Base-by-base conservation (phyloP, 2,113 vertebrate genomes). In the Cervus canadensis region DNA sequence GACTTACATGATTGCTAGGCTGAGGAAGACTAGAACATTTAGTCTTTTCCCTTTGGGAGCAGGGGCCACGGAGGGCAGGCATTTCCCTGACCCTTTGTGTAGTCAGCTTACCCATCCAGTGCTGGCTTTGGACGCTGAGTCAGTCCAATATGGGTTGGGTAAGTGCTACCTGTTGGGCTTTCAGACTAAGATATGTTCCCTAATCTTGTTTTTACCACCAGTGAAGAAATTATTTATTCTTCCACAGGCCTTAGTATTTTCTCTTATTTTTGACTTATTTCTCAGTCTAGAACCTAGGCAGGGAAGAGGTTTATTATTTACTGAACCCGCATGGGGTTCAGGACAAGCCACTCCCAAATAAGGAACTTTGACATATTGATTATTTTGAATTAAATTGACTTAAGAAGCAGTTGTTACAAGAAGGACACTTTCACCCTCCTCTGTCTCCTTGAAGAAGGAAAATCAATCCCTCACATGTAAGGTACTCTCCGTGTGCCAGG, bases 1-100 rank as follows among this genome's bases (percentile, higher is more conserved):
- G 28, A 19, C 2, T 11, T 74, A 60, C 43, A 15, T 25, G 40
- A 57, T 28, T 91, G 33, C 52, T 87, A 45, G 71, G 11, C 0
- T 36, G 30, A 3, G 9, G 26, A 82, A 9, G 14, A 67, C 30
- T 9, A 59, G 9, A 84, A 45, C 21, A 2, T 30, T 52, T 28
- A n/a, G 15, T 25, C 23, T 79, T 33, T 60, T 48, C 40, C 36
- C 30, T 67, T 40, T 21, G 40, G 28, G 26, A 60, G 15, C 10
- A 45, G 74, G 23, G 10, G 13, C 21, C n/a, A 12, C 2, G 9
- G 6, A 25, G 4, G 30, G 0, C 2, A 45, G 14, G 3, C 36
- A 14, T 9, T 8, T 16, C n/a, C 30, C 26, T 16, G 16, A 4
- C 11, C 3, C 50, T 54, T 28, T 19, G 33, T 2, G 28, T 2